These are phyloP conservation scores for Herpetotheres cachinnans DNA, from an alignment of 2,113 vertebrate species.

Conservation along the genomic window DNA sequence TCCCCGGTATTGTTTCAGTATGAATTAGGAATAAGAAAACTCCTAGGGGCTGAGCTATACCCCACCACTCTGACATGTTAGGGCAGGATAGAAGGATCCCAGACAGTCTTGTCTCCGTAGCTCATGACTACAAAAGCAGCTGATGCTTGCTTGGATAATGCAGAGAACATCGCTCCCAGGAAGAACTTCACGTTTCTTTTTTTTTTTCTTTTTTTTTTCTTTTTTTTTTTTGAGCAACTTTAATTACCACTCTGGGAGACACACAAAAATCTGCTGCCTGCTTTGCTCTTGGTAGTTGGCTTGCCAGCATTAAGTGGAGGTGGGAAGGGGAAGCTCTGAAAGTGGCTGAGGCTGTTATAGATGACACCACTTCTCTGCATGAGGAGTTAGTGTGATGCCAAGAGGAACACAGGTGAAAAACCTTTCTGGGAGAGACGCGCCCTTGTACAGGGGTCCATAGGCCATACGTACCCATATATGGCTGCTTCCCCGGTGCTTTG, in stretches of 20 bases:
- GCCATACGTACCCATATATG: background rate
- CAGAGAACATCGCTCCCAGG: background rate
- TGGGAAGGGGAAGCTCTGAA: background rate
- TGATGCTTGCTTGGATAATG: background rate
- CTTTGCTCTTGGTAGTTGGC: background rate
- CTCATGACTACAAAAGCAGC: background rate
- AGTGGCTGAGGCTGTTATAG: background rate
- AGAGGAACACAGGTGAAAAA: background rate
- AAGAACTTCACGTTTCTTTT: background rate
- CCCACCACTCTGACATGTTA: background rate
- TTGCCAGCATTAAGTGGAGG: background rate
- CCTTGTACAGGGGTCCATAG: background rate
- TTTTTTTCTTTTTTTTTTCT: background rate
- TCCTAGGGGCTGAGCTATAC: background rate
- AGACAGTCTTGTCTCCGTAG: background rate
- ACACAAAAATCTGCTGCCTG: background rate
- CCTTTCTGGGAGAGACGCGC: background rate
- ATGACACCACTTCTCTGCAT: background rate
- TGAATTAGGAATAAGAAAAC: background rate
- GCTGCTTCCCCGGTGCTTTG: background rate
- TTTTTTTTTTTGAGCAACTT: background rate
- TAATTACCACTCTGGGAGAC: background rate
- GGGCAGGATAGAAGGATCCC: background rate
- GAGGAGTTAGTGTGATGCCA: background rate
- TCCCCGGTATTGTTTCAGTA: background rate